These are phyloP conservation scores for Spisula solida DNA, from an alignment of 2,888 invertebrate species.

Conservation along the genomic window DNA sequence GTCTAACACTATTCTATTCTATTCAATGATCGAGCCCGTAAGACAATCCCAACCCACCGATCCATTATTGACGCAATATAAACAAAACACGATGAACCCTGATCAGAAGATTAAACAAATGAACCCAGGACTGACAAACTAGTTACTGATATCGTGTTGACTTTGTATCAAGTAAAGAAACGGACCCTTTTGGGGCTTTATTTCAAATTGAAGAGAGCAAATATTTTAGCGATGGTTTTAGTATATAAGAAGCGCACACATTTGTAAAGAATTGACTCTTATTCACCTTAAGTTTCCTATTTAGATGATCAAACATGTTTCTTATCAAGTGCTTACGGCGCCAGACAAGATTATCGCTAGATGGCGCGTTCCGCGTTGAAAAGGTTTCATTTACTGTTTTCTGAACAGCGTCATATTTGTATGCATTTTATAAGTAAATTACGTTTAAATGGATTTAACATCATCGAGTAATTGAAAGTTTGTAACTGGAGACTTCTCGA, in stretches of 20 bases:
- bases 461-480: not conserved
- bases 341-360: slow-evolving; percentile 57
- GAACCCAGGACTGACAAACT: slow-evolving; percentile 45
- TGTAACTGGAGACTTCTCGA: not conserved
- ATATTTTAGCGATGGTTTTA: slow-evolving; percentile 48
- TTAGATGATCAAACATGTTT: slow-evolving; percentile 40
- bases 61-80: not conserved
- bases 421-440: slow-evolving; percentile 9
- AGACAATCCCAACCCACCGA: not conserved
- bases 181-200: slow-evolving; percentile 41
- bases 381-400: slow-evolving; percentile 24
- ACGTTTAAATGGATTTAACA: slow-evolving; percentile 17
- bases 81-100: not conserved
- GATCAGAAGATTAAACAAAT: slow-evolving; percentile 51
- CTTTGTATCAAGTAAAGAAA: slow-evolving; percentile 59
- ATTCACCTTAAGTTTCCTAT: slow-evolving; percentile 46
- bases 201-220: slow-evolving; percentile 45
- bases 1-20: not conserved
- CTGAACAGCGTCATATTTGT: slow-evolving; percentile 37
- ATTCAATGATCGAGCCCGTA: not conserved
- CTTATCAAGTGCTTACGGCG: slow-evolving; percentile 47
- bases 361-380: slow-evolving; percentile 12
- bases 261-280: slow-evolving; percentile 39
- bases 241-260: slow-evolving; percentile 50
- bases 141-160: slow-evolving; percentile 66